Conservation (phyloP, 2,797 vertebrate species). For the Sebastes steindachneri region DNA sequence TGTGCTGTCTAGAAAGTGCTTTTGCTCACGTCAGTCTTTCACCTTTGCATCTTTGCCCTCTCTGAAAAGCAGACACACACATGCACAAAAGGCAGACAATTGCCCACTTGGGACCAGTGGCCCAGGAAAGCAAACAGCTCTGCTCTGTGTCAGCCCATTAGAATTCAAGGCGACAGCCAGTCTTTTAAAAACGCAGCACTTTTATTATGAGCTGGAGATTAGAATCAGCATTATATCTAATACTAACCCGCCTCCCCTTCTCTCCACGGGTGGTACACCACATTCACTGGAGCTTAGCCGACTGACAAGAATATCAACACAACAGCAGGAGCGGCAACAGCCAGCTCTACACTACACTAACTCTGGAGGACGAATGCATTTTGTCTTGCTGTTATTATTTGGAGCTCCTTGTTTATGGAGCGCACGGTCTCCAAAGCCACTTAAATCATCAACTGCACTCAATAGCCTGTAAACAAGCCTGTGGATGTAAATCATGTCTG, state of each 20-base stretch:
- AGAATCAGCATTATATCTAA: constrained; percentile 70
- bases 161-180: constrained; percentile 58
- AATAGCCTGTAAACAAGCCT: constrained; percentile 52
- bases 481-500: constrained; percentile 48
- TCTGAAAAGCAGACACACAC: constrained; percentile 26
- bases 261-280: constrained; percentile 47
- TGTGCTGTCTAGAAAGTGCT: constrained; percentile 25
- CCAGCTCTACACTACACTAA: background rate
- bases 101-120: constrained; percentile 35
- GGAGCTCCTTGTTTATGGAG: constrained; percentile 50
- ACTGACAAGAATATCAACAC: constrained; percentile 66
- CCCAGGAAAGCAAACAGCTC: constrained; percentile 55
- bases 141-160: constrained; percentile 49
- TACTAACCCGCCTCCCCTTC: constrained; percentile 28
- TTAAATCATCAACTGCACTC: constrained; percentile 56
- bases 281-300: constrained; percentile 46
- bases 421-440: constrained; percentile 47
- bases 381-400: constrained; percentile 59
- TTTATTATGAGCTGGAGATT: constrained; percentile 67
- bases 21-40: constrained; percentile 14
- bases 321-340: constrained; percentile 30
- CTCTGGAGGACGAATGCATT: constrained; percentile 27
- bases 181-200: constrained; percentile 54
- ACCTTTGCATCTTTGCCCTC: constrained; percentile 46
- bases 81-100: constrained; percentile 10